phyloP scores from a whole-genome alignment of 2,113 vertebrate genomes.

The Nesoenas mayeri region DNA sequence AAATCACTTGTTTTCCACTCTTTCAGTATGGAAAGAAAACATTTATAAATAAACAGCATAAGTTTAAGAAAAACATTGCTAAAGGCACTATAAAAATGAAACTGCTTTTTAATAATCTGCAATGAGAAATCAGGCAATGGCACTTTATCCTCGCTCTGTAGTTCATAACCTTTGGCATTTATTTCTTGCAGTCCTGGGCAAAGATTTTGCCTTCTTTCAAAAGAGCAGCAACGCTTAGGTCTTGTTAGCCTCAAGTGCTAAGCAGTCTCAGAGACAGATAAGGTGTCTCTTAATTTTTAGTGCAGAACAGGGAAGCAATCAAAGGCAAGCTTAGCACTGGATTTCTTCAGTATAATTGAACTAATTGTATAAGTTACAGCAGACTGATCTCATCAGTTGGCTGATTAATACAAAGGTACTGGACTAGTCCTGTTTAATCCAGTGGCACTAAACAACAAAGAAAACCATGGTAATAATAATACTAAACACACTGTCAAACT shows the following conservation, averaged over 20 bases:
- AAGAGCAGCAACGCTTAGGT: neutral
- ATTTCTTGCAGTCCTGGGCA: neutral
- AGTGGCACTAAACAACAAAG: neutral
- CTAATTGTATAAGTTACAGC: neutral
- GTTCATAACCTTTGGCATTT: neutral
- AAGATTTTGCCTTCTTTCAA: neutral
- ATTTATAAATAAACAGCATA: neutral
- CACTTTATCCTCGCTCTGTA: neutral
- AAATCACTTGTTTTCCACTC: neutral
- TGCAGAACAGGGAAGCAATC: neutral
- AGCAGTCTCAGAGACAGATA: neutral
- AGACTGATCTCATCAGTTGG: neutral
- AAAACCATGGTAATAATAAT: neutral
- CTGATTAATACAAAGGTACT: neutral
- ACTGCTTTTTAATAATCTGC: neutral
- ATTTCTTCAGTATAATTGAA: neutral
- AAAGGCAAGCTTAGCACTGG: neutral
- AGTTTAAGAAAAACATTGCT: neutral
- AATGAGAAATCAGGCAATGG: accelerated
- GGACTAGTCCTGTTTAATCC: neutral
- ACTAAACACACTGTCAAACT: neutral
- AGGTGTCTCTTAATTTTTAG: neutral
- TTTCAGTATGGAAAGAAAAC: neutral
- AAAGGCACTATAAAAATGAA: neutral
- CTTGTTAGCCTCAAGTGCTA: neutral